Base-by-base conservation (phyloP, 1,140 invertebrate species). In the Drosophila nebulosa region DNA sequence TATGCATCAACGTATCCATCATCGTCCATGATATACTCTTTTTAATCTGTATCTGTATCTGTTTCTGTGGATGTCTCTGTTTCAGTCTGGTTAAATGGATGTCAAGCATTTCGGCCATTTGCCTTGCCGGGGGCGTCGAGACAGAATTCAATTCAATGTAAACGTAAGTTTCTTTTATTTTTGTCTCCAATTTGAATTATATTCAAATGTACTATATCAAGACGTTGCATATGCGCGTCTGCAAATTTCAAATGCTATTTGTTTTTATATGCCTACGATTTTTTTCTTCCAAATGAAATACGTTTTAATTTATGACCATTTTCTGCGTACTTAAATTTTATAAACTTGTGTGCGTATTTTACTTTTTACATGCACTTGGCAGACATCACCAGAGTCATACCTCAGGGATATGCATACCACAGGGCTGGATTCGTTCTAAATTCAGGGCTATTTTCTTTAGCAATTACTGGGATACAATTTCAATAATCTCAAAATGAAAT, bases 271-370 rank as follows among this genome's bases (percentile, higher is more conserved):
- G 74, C 78, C 69, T 71, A 69, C 69, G 64, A 88, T 88, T 86
- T 88, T 88, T 86, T 86, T 86, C 83, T 86, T 86, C 81, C 81
- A 88, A 86, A 66, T 86, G 81, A 88, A 88, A 86, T 86, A 88
- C 81, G 74, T 58, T 86, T 88, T 88, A 86, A 86, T 86, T 86
- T 86, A 86, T 86, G 81, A 36, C 66, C 61, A 64, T 74, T 64
- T 64, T 58, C 70, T 59, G 74, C 73, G 78, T 74, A 74, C 81
- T 81, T 46, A 46, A 46, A 46, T 46, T 46, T 86, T 88, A 75
- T 75, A 78, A 78, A 77, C 64, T 74, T 72, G 66, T 81, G 70
- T 86, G 69, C 39, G 39, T 46, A 46, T 46, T 21, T 46, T 46
- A 46, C 39, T 46, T 81, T 78, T 79, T 86, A 85, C 80, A 88